Evolutionary conservation across 1,140 invertebrate genomes (phyloP).

Genomic region (Acromyrmex echinatior): DNA sequence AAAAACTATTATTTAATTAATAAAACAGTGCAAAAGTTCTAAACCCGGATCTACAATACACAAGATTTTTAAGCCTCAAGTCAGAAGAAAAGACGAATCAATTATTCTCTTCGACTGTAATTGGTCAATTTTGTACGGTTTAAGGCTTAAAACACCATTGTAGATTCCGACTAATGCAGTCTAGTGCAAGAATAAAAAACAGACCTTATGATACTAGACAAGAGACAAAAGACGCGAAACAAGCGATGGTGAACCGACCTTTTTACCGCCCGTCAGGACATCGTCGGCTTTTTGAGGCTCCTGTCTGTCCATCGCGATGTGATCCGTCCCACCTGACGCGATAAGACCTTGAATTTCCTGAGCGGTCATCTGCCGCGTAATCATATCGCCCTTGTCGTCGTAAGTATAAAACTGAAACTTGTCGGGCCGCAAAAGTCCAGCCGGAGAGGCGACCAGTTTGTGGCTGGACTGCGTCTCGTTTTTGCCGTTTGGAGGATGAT

Average conservation of each 20-base stretch:
- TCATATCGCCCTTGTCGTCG: conserved; percentile 92
- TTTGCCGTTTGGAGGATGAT: conserved; percentile 84
- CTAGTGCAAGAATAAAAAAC: no score
- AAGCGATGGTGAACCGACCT: conserved; percentile 61
- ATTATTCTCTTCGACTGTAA: no score
- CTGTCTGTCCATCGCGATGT: conserved; percentile 78
- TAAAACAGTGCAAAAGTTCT: no score
- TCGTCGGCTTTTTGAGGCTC: conserved; percentile 81
- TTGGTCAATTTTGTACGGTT: no score
- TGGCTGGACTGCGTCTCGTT: conserved; percentile 51
- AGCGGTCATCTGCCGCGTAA: conserved; percentile 93
- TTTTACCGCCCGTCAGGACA: conserved; percentile 75
- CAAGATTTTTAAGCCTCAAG: no score
- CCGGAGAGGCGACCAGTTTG: conserved; percentile 89
- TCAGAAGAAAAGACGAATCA: no score
- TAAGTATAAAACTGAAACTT: conserved; percentile 95
- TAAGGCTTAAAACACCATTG: no score
- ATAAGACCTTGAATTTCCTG: conserved; percentile 94
- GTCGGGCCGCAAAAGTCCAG: conserved; percentile 91
- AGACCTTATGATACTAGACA: not conserved
- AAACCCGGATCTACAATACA: no score
- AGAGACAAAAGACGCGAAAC: conserved; percentile 26
- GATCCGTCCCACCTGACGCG: conserved; percentile 91
- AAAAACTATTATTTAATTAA: not conserved
- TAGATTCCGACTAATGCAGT: no score